Evolutionary conservation across 2,888 invertebrate species (phyloP).

Genomic region (Poecilus cupreus): DNA sequence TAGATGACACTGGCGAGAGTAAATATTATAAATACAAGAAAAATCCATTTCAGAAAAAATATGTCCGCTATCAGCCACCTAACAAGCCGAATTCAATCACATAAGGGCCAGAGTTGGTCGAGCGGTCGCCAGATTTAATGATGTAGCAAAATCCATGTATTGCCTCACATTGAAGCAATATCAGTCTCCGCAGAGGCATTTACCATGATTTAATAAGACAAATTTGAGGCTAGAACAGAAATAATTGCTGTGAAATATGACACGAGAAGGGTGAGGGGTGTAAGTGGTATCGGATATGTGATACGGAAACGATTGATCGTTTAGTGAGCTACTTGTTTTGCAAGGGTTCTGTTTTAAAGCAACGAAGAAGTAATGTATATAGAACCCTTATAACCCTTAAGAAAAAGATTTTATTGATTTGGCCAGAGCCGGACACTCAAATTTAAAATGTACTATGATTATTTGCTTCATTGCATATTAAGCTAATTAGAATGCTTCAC

Average conservation of each 20-base stretch:
- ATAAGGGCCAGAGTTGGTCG: slow-evolving; percentile 1
- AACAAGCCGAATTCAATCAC: slow-evolving; percentile 21
- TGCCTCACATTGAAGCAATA: slow-evolving; percentile 7
- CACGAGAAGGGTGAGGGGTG: slow-evolving; percentile 49
- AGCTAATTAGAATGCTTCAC: no score
- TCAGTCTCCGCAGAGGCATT: slow-evolving; percentile 5
- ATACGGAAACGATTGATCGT: slow-evolving; percentile 63
- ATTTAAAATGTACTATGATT: no score
- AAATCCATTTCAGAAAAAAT: not conserved
- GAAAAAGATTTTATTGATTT: slow-evolving; percentile 27
- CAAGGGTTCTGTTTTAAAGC: not conserved
- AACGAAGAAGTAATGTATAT: slow-evolving; percentile 2
- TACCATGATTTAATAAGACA: slow-evolving; percentile 60
- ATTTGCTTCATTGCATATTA: no score
- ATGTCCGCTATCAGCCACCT: not conserved
- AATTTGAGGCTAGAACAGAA: slow-evolving; percentile 60
- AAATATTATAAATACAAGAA: slow-evolving; percentile 25
- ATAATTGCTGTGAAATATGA: slow-evolving; percentile 64
- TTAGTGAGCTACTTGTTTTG: slow-evolving; percentile 60
- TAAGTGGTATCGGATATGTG: slow-evolving; percentile 64
- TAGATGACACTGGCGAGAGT: not conserved
- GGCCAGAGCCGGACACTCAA: no score
- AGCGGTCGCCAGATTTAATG: not conserved
- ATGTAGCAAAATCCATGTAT: slow-evolving; percentile 19
- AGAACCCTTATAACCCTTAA: not conserved